phyloP scores from a whole-genome alignment of 2,797 vertebrate species.

The Coccyzus lansbergi region DNA sequence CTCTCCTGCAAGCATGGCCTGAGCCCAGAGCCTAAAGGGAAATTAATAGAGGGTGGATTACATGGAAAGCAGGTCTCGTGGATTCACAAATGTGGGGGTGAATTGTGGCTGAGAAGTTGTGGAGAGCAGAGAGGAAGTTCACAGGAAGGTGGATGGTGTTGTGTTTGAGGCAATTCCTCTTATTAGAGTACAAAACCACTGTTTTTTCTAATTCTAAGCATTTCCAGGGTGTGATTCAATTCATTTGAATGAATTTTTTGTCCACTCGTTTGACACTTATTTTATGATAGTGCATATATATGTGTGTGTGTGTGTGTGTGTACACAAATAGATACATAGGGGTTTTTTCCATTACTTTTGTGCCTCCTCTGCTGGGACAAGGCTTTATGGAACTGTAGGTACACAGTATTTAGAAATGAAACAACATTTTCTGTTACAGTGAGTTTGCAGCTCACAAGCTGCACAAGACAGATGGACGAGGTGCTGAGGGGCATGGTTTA shows the following conservation, averaged over 20 bases:
- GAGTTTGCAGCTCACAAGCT: neutral
- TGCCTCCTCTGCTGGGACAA: neutral
- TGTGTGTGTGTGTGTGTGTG: too few relatives aligned
- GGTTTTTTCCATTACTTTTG: neutral
- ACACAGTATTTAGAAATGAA: neutral
- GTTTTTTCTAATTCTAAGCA: neutral
- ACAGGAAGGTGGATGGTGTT: neutral
- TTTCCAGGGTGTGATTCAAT: neutral
- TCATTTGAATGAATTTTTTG: neutral
- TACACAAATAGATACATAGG: too few relatives aligned
- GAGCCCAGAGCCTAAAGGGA: neutral
- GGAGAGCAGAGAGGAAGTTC: neutral
- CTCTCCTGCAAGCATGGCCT: neutral
- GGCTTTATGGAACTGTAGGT: neutral
- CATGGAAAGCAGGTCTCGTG: neutral
- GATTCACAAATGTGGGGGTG: accelerated
- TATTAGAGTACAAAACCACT: neutral
- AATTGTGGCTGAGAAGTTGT: neutral
- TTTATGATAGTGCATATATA: too few relatives aligned
- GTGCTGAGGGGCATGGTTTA: too few relatives aligned
- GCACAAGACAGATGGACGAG: too few relatives aligned
- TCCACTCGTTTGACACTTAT: too few relatives aligned
- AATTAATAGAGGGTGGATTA: neutral
- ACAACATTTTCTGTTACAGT: neutral
- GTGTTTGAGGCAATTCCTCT: neutral